A percentile compares a stretch with the other conserved stretches of the same genome.
Conservation (phyloP, 2,888 invertebrate species). For the Oscheius myriophilus region DNA sequence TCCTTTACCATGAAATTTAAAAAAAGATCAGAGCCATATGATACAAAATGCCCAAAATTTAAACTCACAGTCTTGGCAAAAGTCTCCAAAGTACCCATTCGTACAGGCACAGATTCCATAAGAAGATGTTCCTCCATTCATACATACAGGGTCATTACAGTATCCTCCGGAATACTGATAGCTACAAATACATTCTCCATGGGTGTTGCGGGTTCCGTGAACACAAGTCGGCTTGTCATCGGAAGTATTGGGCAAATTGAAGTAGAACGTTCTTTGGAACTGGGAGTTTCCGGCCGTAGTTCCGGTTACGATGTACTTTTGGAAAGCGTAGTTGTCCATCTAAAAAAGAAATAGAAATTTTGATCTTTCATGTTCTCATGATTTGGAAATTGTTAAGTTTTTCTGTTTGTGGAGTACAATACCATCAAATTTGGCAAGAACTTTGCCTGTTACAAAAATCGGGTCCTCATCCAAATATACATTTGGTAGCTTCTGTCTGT, state of each 20-base stretch:
- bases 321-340: constrained; percentile 9
- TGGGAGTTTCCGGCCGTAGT: constrained; percentile 26
- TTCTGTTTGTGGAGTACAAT: too few species aligned
- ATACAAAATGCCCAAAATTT: background rate
- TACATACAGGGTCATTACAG: constrained; percentile 27
- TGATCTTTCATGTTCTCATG: too few species aligned
- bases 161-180: constrained; percentile 2
- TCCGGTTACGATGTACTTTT: constrained; percentile 45
- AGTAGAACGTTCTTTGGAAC: constrained; percentile 47
- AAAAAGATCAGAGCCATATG: too few species aligned
- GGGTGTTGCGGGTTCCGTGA: constrained; percentile 1
- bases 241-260: constrained; percentile 22
- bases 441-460: too few species aligned
- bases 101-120: constrained; percentile 48
- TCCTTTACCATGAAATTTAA: too few species aligned
- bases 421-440: too few species aligned
- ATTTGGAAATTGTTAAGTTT: too few species aligned
- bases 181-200: constrained; percentile 23
- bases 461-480: too few species aligned
- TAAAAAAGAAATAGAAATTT: background rate
- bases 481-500: too few species aligned
- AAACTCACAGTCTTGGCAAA: constrained; percentile 32
- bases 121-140: constrained; percentile 42
- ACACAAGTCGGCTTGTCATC: constrained; percentile 8
- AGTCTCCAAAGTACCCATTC: constrained; percentile 44